phyloP scores from a whole-genome alignment of 2,888 invertebrate species.

The Leptinotarsa peninsularis region DNA sequence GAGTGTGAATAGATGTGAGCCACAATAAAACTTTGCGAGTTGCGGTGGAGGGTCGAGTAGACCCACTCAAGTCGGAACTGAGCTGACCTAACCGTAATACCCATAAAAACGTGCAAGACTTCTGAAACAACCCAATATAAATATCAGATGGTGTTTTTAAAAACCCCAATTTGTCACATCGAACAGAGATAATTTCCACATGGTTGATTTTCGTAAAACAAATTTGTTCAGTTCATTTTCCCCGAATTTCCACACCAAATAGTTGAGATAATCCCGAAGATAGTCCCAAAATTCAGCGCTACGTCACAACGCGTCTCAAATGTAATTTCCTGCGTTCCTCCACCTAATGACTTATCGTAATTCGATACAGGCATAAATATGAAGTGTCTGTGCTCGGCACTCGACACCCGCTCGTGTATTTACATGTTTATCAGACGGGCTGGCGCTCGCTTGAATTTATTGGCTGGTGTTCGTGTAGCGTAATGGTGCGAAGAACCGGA shows the following conservation, averaged over 20 bases:
- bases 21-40: too few relatives aligned
- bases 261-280: constrained; percentile 32
- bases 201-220: too few relatives aligned
- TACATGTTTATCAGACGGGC: constrained; percentile 63
- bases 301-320: constrained; percentile 58
- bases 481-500: constrained; percentile 62
- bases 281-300: constrained; percentile 43
- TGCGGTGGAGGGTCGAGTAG: too few relatives aligned
- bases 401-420: constrained; percentile 53
- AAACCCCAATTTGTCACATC: too few relatives aligned
- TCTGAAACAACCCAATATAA: too few relatives aligned
- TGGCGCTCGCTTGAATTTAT: constrained; percentile 59
- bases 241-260: background rate
- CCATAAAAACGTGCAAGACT: too few relatives aligned
- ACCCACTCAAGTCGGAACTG: too few relatives aligned
- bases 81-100: too few relatives aligned
- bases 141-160: too few relatives aligned
- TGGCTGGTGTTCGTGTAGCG: constrained; percentile 41
- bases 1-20: too few relatives aligned
- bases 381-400: constrained; percentile 28
- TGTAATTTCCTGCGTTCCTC: constrained; percentile 56
- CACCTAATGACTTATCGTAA: constrained; percentile 63
- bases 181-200: too few relatives aligned
- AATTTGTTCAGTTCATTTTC: too few relatives aligned
- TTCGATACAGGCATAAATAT: constrained; percentile 60